Conservation (phyloP, 1,140 invertebrate species). For the Stegodyphus dumicola region DNA sequence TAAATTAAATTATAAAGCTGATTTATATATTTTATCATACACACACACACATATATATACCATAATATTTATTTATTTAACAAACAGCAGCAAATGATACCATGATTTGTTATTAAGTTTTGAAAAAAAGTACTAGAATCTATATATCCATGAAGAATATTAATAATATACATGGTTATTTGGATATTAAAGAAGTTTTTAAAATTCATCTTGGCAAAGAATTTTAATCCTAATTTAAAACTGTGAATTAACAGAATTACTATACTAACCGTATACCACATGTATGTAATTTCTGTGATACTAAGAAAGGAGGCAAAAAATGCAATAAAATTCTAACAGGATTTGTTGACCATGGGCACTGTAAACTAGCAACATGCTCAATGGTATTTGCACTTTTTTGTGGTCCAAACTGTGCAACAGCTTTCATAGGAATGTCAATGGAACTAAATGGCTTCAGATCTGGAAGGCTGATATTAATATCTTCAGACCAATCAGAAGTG, state of each 20-base stretch:
- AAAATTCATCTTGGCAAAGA: too few relatives aligned
- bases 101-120: too few relatives aligned
- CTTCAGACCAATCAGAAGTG: not conserved
- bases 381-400: slow-evolving; percentile 75
- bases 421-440: slow-evolving; percentile 73
- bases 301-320: slow-evolving; percentile 84
- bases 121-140: too few relatives aligned
- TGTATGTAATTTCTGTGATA: slow-evolving; percentile 83
- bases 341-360: slow-evolving; percentile 18
- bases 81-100: too few relatives aligned
- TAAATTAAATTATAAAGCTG: too few relatives aligned
- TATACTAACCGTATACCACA: slow-evolving; percentile 78
- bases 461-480: slow-evolving; percentile 68
- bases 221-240: too few relatives aligned
- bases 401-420: slow-evolving; percentile 79
- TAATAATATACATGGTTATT: too few relatives aligned
- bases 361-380: slow-evolving; percentile 77
- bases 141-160: too few relatives aligned
- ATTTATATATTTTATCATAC: too few relatives aligned
- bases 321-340: slow-evolving; percentile 73
- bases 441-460: slow-evolving; percentile 78
- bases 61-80: too few relatives aligned
- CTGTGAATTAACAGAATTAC: not conserved
- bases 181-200: too few relatives aligned
- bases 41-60: too few relatives aligned